Conservation (phyloP, 1,140 invertebrate species). For the Trichogramma pretiosum region DNA sequence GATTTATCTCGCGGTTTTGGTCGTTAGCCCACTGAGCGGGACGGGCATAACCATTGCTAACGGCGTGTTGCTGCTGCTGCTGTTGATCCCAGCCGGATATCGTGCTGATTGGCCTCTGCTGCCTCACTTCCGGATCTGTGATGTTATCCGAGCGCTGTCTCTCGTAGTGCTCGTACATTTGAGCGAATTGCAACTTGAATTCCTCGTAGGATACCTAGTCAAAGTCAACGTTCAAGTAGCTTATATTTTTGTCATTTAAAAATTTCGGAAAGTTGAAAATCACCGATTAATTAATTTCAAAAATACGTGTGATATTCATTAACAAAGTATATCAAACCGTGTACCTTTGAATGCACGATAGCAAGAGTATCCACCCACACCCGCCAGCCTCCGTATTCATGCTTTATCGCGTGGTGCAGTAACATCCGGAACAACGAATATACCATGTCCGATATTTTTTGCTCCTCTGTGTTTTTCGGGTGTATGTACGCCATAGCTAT, state of each 20-base stretch:
- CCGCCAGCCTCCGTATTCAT: slow-evolving; percentile 99
- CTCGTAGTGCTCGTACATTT: slow-evolving; percentile 97
- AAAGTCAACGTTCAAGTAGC: slow-evolving; percentile 4
- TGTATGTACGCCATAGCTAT: slow-evolving; percentile 98
- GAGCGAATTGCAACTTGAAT: slow-evolving; percentile 89
- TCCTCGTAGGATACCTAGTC: slow-evolving; percentile 87
- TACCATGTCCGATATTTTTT: slow-evolving; percentile 96
- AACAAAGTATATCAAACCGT: too few species aligned
- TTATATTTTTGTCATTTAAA: background rate
- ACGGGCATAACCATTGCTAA: slow-evolving; percentile 39
- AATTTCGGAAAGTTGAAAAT: too few species aligned
- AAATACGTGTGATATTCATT: too few species aligned
- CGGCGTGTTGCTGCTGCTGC: slow-evolving; percentile 46
- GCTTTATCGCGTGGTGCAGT: slow-evolving; percentile 97
- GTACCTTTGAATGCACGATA: slow-evolving; percentile 97
- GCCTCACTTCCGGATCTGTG: slow-evolving; percentile 82
- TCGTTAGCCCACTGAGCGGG: slow-evolving; percentile 39
- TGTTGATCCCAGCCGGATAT: slow-evolving; percentile 90
- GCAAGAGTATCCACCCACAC: slow-evolving; percentile 99
- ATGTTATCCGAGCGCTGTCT: slow-evolving; percentile 87
- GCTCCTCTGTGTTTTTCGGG: slow-evolving; percentile 88
- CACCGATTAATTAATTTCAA: too few species aligned
- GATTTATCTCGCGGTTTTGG: slow-evolving; percentile 37
- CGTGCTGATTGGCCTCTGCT: slow-evolving; percentile 88
- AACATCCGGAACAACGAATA: slow-evolving; percentile 95